A percentile compares a stretch with the other conserved stretches of the same genome.
phyloP scores from a whole-genome alignment of 2,888 invertebrate genomes.

The Caradrina kadenii region DNA sequence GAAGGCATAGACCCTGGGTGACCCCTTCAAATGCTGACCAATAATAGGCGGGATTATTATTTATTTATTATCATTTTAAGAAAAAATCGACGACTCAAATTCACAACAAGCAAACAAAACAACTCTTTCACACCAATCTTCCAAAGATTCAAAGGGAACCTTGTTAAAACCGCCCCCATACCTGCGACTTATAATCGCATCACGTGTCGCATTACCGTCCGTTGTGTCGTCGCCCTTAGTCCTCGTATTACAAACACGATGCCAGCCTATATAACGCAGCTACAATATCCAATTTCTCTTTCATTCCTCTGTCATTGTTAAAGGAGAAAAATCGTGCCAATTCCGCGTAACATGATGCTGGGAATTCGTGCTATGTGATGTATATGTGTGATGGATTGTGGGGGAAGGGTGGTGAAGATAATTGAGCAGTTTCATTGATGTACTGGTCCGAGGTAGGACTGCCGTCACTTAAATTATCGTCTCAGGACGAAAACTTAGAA shows the following conservation, averaged over 20 bases:
- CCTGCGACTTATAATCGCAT: constrained; percentile 19
- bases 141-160: constrained; percentile 1
- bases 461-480: too few species aligned
- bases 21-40: too few species aligned
- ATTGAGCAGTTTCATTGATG: constrained; percentile 3
- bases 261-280: constrained; percentile 9
- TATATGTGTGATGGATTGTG: constrained; percentile 31
- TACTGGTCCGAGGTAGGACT: neutral
- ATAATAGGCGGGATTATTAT: too few species aligned
- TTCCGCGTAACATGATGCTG: constrained; percentile 41
- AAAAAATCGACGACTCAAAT: neutral
- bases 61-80: too few species aligned
- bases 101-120: neutral
- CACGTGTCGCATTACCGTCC: constrained; percentile 21
- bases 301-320: constrained; percentile 62
- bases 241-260: constrained; percentile 38
- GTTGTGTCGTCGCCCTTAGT: constrained; percentile 1
- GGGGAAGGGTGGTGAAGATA: neutral
- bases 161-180: constrained; percentile 7
- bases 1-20: too few species aligned
- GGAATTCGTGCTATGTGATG: constrained; percentile 17
- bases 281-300: constrained; percentile 56
- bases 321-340: constrained; percentile 52
- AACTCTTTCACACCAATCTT: neutral
- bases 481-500: too few species aligned